Conservation (phyloP, 2,797 vertebrate species). For the Iguana delicatissima region DNA sequence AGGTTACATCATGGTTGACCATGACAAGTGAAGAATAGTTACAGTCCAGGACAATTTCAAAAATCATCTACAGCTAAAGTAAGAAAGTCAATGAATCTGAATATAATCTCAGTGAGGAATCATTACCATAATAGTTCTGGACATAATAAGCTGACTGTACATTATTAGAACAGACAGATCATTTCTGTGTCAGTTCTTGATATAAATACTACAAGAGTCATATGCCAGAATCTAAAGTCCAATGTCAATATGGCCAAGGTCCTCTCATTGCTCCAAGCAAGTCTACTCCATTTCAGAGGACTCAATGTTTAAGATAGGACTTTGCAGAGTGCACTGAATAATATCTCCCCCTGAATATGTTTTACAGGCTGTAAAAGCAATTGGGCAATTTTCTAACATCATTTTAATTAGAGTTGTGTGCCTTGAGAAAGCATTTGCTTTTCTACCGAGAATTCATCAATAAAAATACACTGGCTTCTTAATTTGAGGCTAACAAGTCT, state of each 20-base stretch:
- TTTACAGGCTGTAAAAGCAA: slow-evolving; percentile 28
- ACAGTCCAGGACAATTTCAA: slow-evolving; percentile 22
- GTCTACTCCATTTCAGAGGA: neutral
- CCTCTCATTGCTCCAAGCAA: slow-evolving; percentile 4
- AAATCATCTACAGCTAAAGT: slow-evolving; percentile 33
- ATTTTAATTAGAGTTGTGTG: neutral
- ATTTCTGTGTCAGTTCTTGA: slow-evolving; percentile 32
- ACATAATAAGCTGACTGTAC: slow-evolving; percentile 24
- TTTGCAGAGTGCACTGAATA: neutral
- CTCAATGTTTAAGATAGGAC: neutral
- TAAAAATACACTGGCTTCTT: neutral
- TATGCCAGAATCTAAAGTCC: slow-evolving; percentile 33
- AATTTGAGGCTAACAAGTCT: neutral
- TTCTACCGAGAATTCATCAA: neutral
- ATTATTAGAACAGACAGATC: slow-evolving; percentile 36
- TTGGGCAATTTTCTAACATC: slow-evolving; percentile 3
- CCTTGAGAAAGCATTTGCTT: neutral
- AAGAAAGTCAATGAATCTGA: slow-evolving; percentile 37
- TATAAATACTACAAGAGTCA: slow-evolving; percentile 25
- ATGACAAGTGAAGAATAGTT: slow-evolving; percentile 5
- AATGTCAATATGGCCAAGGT: neutral
- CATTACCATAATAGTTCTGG: slow-evolving; percentile 32
- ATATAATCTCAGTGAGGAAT: slow-evolving; percentile 27
- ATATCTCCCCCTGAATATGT: neutral
- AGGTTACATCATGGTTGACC: neutral